Base-by-base conservation (phyloP, 2,797 vertebrate species). In the Margarornis squamiger region DNA sequence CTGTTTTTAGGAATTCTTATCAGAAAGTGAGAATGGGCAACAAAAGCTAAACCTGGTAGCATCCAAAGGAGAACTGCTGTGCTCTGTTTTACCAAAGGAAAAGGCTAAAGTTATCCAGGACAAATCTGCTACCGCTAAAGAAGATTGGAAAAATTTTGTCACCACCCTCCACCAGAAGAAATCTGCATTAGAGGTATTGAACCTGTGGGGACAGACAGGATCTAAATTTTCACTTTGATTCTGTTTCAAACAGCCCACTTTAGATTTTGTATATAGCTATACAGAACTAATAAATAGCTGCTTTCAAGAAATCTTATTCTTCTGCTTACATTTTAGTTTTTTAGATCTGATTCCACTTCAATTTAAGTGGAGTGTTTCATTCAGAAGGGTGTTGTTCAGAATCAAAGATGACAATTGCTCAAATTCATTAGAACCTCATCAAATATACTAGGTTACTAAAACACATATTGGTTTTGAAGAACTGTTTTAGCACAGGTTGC, bases 91-190 rank as follows among this genome's bases (percentile, higher is more conserved):
- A 68, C 90, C 97, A 26, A 97, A 98, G 92, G 99, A 99, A 91
- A 98, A 98, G 96, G 98, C 97, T 7, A 98, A 99, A 65, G 92
- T 97, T 20, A 92, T 99, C 82, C 98, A 94, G 61, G 97, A 97
- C 65, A 99, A 99, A 97, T 97, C 97, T 72, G 93, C 93, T 92
- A 93, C 96, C 0, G 98, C 98, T 83, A 98, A 98, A 97, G 99
- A 98, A 72, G 99, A 99, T 12, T 99, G 99, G 99, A 99, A 99
- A 92, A 98, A 97, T 22, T 98, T 99, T 61, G 98, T 99, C 95
- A 97, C 98, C 39, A 98, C 95, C n/a, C 98, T 99, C 51, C 98
- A 99, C 97, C 98, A 97, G 90, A 99, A 99, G 95, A 99, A 99
- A 96, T 98, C 98, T 24, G 88, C 96, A 36, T 94, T 99, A 45